Base-by-base conservation (phyloP, 2,113 vertebrate genomes). In the Okapia johnstoni region DNA sequence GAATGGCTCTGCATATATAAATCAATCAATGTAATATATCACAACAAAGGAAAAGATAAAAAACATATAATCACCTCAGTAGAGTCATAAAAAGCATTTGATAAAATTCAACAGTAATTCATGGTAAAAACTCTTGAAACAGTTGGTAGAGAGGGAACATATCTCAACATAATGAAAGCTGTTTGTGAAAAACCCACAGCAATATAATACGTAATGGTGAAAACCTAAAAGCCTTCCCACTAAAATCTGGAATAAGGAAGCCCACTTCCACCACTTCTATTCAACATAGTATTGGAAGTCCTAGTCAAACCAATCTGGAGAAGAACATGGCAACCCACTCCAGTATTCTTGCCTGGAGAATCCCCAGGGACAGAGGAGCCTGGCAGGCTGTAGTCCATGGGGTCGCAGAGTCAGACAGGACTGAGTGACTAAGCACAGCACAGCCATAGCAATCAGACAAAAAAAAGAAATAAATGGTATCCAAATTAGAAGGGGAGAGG, bases 351-450 rank as follows among this genome's bases (percentile, higher is more conserved):
- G 33, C 63, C 33, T 36, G 63, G 33, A 66, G 33, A 66, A 66
- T 66, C 16, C 17, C 63, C 63, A 66, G 63, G 63, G 33, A 66
- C 63, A n/a, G 63, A 66, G 63, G 63, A 66, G 63, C 8, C 63
- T 66, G 7, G 8, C 17, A 9, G 8, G 63, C 4, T 66, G 63
- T 7, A 19, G 33, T 17, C 63, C 3, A 36, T 36, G 33, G 8
- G 63, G 17, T 70, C 0, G 0, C n/a, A 21, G 63, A 70, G n/a
- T 70, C 0, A 0, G n/a, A 70, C 63, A 36, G n/a, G n/a, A 36
- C 9, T 70, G 63, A 70, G n/a, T 70, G 63, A 70, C 63, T 70
- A 21, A 21, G 63, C n/a, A 70, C n/a, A 70, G n/a, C 63, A 70
- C 33, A 36, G 17, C 9, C 0, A 52, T 19, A n/a, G 30, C 30